Evolutionary conservation across 2,113 vertebrate species (phyloP).

Genomic region (Eulemur rufifrons): DNA sequence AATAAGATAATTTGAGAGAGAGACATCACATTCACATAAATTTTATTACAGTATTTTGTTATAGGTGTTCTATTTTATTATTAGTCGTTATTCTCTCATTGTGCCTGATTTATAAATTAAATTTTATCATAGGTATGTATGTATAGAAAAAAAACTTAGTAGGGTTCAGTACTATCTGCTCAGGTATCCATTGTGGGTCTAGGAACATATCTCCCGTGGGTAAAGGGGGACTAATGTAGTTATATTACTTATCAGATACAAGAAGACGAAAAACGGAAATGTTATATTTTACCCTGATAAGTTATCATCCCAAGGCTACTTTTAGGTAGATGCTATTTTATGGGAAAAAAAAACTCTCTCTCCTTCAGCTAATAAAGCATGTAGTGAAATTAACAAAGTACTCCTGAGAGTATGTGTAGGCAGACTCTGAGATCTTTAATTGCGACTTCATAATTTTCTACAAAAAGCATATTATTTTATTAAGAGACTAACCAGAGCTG

Average conservation of each 20-base stretch:
- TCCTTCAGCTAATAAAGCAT: not conserved
- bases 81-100: not conserved
- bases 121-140: not conserved
- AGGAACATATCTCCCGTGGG: not conserved
- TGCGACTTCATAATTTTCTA: constrained; percentile 13
- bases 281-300: not conserved
- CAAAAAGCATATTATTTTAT: constrained; percentile 17
- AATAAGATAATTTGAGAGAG: not conserved
- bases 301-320: constrained; percentile 26
- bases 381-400: constrained; percentile 14
- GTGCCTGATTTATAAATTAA: not conserved
- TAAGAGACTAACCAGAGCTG: constrained; percentile 15
- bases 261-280: constrained; percentile 28
- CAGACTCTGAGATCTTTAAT: constrained; percentile 10
- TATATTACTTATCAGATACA: constrained; percentile 28
- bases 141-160: not conserved
- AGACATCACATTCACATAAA: not conserved
- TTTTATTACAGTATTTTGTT: not conserved
- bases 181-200: not conserved
- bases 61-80: not conserved
- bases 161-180: not conserved
- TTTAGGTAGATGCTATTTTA: constrained; percentile 25
- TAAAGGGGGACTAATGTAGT: not conserved
- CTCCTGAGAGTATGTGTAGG: not conserved
- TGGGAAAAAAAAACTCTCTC: constrained; percentile 28